Evolutionary conservation across 1,140 invertebrate species (phyloP), one percentile per base, ranked within the genome.

Genomic region (Papilio glaucus): DNA sequence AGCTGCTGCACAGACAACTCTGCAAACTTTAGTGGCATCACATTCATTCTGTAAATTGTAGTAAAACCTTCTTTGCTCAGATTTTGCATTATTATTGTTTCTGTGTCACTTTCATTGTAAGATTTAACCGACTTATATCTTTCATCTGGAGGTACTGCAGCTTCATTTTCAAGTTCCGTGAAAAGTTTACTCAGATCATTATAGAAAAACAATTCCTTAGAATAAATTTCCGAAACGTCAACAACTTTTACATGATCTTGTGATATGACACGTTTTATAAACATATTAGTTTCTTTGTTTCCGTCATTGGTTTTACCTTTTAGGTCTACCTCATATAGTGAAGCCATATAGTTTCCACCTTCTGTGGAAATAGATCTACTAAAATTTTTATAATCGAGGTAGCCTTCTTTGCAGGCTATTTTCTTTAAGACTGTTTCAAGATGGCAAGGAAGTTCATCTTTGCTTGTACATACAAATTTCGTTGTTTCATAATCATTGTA

Each of bases 61-160:
- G 73, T 85, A 18, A 82, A 91, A 0, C 82, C 84, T 65, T 84
- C 78, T 69, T 82, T 86, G n/a, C 62, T 42, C 8, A 90, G 39
- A 70, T 89, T 88, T 33, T 88, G 85, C 37, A 91, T 71, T 63
- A 91, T 83, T 10, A 91, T 84, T 24, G 78, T 73, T 53, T 86
- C 78, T 9, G 53, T 9, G 42, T 72, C 72, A 15, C 77, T 83
- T 74, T 85, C 80, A 7, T 85, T 75, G 37, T 82, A 90, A 72
- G 72, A 75, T 76, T 85, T 83, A 4, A 85, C 82, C 61, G 78
- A 77, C 73, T 80, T 84, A 61, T 77, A 87, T 76, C 78, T 82
- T 53, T 86, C 80, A 38, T 84, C 72, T 7, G 21, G 1, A 0
- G 83, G 85, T 38, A 90, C 60, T 2, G 74, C 63, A 1, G 75